These are phyloP conservation scores for Gymnocephalus cernua DNA, from an alignment of 2,113 vertebrate species.

Conservation along the genomic window DNA sequence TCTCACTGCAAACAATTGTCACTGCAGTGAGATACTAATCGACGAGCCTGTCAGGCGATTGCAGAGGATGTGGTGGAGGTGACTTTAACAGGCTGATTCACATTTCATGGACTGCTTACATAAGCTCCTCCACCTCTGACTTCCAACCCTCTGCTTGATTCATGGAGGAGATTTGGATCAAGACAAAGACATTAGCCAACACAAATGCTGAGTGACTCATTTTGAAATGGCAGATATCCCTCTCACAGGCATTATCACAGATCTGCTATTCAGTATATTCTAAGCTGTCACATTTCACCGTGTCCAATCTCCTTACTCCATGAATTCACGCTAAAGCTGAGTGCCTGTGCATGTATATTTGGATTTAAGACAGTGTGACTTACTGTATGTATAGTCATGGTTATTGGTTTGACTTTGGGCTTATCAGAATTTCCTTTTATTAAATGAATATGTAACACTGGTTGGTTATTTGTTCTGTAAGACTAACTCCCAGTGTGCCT, in stretches of 20 bases:
- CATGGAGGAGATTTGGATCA: constrained; percentile 66
- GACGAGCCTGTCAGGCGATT: constrained; percentile 42
- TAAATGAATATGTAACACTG: constrained; percentile 26
- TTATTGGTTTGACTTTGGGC: constrained; percentile 39
- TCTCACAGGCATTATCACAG: constrained; percentile 43
- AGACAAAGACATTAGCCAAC: constrained; percentile 74
- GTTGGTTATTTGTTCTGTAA: constrained; percentile 33
- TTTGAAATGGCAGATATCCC: constrained; percentile 67
- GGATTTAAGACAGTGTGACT: constrained; percentile 9
- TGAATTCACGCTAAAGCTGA: constrained; percentile 41
- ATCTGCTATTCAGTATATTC: constrained; percentile 38
- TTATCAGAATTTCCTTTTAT: constrained; percentile 26
- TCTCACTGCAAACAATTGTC: constrained; percentile 25
- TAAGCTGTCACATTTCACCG: constrained; percentile 38
- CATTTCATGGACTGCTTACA: constrained; percentile 70
- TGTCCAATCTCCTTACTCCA: constrained; percentile 34
- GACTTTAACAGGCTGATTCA: constrained; percentile 72
- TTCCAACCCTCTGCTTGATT: constrained; percentile 64
- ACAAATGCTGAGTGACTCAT: constrained; percentile 76
- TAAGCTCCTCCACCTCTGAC: constrained; percentile 71
- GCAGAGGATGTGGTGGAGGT: constrained; percentile 61
- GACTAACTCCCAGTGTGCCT: constrained; percentile 73
- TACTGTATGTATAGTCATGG: background rate
- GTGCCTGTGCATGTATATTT: background rate
- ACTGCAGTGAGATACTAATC: constrained; percentile 33